Conservation (phyloP, 2,888 invertebrate species). For the Euproctis similis region DNA sequence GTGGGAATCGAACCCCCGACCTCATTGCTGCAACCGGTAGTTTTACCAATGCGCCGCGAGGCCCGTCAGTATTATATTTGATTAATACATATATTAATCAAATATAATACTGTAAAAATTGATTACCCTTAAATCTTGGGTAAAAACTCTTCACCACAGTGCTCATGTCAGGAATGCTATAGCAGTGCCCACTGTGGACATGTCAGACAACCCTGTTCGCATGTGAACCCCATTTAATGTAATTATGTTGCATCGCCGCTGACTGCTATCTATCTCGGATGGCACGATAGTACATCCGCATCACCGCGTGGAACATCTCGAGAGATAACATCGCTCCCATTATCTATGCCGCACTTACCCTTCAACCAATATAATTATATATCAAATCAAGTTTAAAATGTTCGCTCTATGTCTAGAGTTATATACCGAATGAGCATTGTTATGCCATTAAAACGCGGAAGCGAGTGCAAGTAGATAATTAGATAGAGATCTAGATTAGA, state of each 20-base stretch:
- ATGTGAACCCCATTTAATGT: constrained; percentile 64
- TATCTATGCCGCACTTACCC: constrained; percentile 32
- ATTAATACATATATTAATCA: too few relatives aligned
- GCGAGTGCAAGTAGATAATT: too few relatives aligned
- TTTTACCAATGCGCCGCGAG: too few relatives aligned
- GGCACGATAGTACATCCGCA: constrained; percentile 36
- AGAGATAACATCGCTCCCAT: constrained; percentile 39
- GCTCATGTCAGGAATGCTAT: constrained; percentile 16
- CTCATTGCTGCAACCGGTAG: too few relatives aligned
- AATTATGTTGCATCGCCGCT: constrained; percentile 55
- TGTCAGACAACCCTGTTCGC: constrained; percentile 47
- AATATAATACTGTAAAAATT: too few relatives aligned
- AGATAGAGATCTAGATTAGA: too few relatives aligned
- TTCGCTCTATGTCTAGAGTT: not conserved
- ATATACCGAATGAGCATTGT: not conserved
- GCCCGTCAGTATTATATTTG: too few relatives aligned
- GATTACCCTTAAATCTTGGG: too few relatives aligned
- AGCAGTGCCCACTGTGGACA: constrained; percentile 30
- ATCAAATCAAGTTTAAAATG: constrained; percentile 10
- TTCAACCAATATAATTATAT: constrained; percentile 17
- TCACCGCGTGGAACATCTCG: too few relatives aligned
- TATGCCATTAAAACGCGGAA: not conserved
- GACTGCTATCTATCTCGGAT: constrained; percentile 40
- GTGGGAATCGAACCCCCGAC: too few relatives aligned
- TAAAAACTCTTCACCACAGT: too few relatives aligned